phyloP scores from a whole-genome alignment of 2,797 vertebrate species.

The Lutra lutra region DNA sequence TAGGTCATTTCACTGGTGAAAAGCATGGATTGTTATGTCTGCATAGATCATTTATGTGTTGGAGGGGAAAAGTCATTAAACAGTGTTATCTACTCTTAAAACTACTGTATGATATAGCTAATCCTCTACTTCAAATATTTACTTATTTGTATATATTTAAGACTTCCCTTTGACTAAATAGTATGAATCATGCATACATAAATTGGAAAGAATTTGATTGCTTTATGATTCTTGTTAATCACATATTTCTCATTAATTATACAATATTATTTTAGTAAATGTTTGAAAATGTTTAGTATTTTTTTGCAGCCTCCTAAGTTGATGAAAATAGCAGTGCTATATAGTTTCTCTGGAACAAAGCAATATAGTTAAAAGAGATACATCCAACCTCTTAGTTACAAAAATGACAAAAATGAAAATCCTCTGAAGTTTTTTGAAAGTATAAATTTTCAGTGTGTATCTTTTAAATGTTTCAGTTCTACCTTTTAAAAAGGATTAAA shows the following conservation, averaged over 20 bases:
- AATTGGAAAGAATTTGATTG: constrained; percentile 23
- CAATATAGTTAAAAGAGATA: background rate
- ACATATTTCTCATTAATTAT: constrained; percentile 34
- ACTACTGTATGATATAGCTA: constrained; percentile 25
- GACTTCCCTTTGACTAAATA: background rate
- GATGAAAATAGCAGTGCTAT: constrained; percentile 6
- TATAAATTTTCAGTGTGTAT: constrained; percentile 1
- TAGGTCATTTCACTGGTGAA: constrained; percentile 68
- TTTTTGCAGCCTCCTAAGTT: background rate
- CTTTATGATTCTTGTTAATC: constrained; percentile 32
- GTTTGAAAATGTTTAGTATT: background rate
- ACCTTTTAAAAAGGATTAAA: background rate
- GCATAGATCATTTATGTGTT: background rate
- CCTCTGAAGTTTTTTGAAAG: background rate
- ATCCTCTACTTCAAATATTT: constrained; percentile 29
- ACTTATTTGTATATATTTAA: constrained; percentile 29
- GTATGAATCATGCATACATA: constrained; percentile 23
- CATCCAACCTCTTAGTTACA: background rate
- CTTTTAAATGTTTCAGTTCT: background rate
- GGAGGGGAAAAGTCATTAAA: background rate
- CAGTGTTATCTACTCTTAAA: constrained; percentile 47
- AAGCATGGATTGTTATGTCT: constrained; percentile 42
- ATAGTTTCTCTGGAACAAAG: constrained; percentile 30
- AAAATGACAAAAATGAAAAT: constrained; percentile 14
- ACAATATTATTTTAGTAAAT: constrained; percentile 27